Percentiles rank a stretch among this genome's conserved stretches.
Conservation (phyloP, 2,888 invertebrate genomes). For the Agrotis clavis region DNA sequence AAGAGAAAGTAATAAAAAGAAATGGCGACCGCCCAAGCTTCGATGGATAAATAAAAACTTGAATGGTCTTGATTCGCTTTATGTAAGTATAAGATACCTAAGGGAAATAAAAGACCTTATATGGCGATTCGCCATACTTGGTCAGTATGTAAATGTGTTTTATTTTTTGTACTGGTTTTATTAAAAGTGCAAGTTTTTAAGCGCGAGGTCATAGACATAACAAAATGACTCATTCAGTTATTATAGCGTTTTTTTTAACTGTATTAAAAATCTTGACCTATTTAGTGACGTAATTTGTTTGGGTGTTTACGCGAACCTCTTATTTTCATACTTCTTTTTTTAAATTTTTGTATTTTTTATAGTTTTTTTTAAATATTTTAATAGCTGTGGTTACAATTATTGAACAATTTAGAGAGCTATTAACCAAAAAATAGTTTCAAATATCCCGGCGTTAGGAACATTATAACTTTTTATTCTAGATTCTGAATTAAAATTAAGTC, state of each 20-base stretch:
- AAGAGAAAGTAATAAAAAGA: slow-evolving; percentile 54
- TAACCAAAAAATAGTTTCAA: too few relatives aligned
- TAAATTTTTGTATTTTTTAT: too few relatives aligned
- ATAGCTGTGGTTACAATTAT: too few relatives aligned
- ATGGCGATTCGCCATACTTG: slow-evolving; percentile 9
- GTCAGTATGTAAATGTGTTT: slow-evolving; percentile 5
- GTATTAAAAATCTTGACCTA: slow-evolving; percentile 36
- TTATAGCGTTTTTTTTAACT: slow-evolving; percentile 24
- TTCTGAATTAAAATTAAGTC: not conserved
- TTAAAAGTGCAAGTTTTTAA: slow-evolving; percentile 40
- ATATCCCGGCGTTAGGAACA: too few relatives aligned
- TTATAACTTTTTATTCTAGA: too few relatives aligned
- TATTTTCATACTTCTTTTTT: not conserved
- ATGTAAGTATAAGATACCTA: slow-evolving; percentile 8
- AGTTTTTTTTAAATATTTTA: too few relatives aligned
- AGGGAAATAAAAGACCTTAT: slow-evolving; percentile 6
- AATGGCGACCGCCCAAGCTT: slow-evolving; percentile 38
- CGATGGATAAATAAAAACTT: slow-evolving; percentile 40
- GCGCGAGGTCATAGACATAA: slow-evolving; percentile 34
- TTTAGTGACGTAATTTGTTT: slow-evolving; percentile 19
- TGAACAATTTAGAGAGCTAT: too few relatives aligned
- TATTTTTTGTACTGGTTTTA: slow-evolving; percentile 16
- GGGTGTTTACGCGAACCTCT: not conserved
- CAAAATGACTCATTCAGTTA: slow-evolving; percentile 41
- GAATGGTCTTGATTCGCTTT: slow-evolving; percentile 24